These are phyloP conservation scores for Drosophila rhopaloa DNA, from an alignment of 1,140 invertebrate genomes.

Conservation along the genomic window DNA sequence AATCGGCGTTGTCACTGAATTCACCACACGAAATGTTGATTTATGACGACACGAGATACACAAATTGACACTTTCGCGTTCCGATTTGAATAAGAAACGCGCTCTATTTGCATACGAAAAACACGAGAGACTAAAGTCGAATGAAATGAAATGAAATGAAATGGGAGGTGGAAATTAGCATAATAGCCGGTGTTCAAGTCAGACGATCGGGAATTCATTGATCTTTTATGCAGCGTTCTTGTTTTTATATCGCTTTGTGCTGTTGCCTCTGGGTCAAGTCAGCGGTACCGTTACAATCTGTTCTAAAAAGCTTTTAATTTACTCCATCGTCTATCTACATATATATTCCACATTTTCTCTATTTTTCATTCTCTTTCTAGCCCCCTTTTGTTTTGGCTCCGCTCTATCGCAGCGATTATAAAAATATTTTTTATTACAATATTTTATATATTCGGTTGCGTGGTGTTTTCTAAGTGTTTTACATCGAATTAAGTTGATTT, in stretches of 20 bases:
- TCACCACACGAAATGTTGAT: conserved; percentile 28
- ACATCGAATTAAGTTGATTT: conserved; percentile 45
- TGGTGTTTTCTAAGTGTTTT: conserved; percentile 34
- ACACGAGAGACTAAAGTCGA: background rate
- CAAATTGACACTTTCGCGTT: conserved; percentile 47
- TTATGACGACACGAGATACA: conserved; percentile 35
- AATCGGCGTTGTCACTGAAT: conserved; percentile 6
- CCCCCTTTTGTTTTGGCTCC: conserved; percentile 23
- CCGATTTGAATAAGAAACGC: conserved; percentile 32
- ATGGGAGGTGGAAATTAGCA: conserved; percentile 40
- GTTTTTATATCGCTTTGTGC: conserved; percentile 1
- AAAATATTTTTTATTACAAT: conserved; percentile 57
- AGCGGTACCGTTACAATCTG: conserved; percentile 30
- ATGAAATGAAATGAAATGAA: conserved; percentile 24
- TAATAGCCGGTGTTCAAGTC: conserved; percentile 20
- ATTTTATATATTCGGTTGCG: conserved; percentile 22
- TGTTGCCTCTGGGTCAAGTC: conserved; percentile 31
- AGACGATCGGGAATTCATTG: conserved; percentile 33
- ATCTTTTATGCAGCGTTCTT: conserved; percentile 15
- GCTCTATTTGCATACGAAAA: conserved; percentile 28
- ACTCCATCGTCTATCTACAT: conserved; percentile 4
- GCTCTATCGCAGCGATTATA: conserved; percentile 10
- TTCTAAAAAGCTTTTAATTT: conserved; percentile 23
- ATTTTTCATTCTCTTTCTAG: conserved; percentile 24
- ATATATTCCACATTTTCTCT: conserved; percentile 8